A percentile compares a stretch with the other conserved stretches of the same genome.
phyloP scores from a whole-genome alignment of 1,140 invertebrate genomes.

The Leucophenga varia region DNA sequence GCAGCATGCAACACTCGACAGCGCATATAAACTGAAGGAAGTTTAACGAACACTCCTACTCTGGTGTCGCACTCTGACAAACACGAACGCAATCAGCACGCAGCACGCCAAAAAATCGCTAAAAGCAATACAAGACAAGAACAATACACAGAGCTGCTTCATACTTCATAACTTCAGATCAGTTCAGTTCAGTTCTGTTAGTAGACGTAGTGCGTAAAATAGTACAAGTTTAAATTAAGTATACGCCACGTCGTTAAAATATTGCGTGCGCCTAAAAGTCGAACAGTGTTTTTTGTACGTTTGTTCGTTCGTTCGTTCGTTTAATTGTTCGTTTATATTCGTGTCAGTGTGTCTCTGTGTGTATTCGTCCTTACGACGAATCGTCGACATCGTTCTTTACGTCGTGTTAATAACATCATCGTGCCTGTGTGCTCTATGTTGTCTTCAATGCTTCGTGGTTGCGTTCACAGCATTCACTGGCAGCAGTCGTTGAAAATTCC shows the following conservation, averaged over 20 bases:
- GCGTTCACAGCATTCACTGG: conserved; percentile 14
- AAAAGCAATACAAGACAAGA: neutral
- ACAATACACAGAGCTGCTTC: conserved; percentile 3
- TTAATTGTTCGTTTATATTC: too few relatives aligned
- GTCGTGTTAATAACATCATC: conserved; percentile 19
- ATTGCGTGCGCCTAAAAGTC: conserved; percentile 11
- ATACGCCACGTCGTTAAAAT: neutral
- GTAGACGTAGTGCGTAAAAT: conserved; percentile 4
- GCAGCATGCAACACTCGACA: neutral
- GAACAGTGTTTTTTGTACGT: conserved; percentile 3
- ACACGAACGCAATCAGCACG: conserved; percentile 4
- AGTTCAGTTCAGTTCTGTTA: neutral
- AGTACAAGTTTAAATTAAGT: conserved; percentile 8
- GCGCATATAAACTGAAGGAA: conserved; percentile 46
- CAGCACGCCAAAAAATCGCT: neutral
- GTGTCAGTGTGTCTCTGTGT: conserved; percentile 1
- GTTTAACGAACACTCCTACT: conserved; percentile 45
- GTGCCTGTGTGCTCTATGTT: conserved; percentile 4
- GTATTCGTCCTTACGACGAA: conserved; percentile 29
- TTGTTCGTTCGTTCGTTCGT: conserved; percentile 3
- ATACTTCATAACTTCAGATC: conserved; percentile 7
- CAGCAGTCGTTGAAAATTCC: conserved; percentile 14
- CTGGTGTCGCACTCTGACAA: conserved; percentile 33
- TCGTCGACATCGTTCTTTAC: neutral
- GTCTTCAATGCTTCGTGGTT: neutral